phyloP scores from a whole-genome alignment of 2,797 vertebrate genomes.

The Phataginus tricuspis region DNA sequence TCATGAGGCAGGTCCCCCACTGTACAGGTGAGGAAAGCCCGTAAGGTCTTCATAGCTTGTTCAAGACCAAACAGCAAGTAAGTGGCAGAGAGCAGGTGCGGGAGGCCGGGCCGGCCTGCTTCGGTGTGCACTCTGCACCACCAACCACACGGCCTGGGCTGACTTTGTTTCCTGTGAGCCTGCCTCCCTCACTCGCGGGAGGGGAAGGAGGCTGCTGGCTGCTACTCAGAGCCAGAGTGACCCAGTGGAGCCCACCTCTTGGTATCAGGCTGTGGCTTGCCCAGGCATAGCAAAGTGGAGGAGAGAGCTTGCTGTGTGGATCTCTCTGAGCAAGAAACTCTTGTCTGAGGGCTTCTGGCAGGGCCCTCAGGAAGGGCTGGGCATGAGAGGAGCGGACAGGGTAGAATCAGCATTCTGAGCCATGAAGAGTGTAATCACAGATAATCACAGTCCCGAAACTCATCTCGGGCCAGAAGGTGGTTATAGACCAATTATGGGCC shows the following conservation, averaged over 20 bases:
- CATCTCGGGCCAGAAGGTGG: slow-evolving; percentile 32
- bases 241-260: not conserved
- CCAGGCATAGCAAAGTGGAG: not conserved
- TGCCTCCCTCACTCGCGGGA: rapidly evolving
- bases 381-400: not conserved
- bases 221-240: not conserved
- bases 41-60: not conserved
- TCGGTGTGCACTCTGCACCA: not conserved
- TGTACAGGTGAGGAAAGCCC: not conserved
- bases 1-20: not conserved
- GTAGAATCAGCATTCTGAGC: slow-evolving; percentile 55
- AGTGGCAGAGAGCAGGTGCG: not conserved
- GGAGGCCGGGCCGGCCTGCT: not conserved
- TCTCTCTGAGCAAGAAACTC: not conserved
- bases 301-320: not conserved
- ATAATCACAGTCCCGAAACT: slow-evolving; percentile 26
- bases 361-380: not conserved
- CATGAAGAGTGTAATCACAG: slow-evolving; percentile 53
- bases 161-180: not conserved
- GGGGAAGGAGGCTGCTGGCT: not conserved
- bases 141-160: not conserved
- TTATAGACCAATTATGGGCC: slow-evolving; percentile 63
- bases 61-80: not conserved
- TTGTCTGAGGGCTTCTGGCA: not conserved
- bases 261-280: not conserved